phyloP scores from a whole-genome alignment of 1,140 invertebrate species.

The Drosophila sulfurigaster region DNA sequence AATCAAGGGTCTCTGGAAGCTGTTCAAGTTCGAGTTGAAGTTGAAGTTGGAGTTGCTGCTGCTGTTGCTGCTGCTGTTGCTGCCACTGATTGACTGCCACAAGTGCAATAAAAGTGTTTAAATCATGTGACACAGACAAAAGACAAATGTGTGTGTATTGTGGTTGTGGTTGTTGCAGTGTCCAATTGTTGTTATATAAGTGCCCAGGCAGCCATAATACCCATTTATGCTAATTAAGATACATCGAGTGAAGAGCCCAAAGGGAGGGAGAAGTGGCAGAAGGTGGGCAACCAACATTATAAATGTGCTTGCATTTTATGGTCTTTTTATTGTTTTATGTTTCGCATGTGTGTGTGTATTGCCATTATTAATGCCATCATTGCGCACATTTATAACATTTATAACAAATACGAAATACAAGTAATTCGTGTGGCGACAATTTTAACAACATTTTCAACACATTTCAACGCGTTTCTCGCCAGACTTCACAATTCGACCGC shows the following conservation, averaged over 20 bases:
- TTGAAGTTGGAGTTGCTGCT: not conserved
- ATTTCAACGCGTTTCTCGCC: slow-evolving; percentile 47
- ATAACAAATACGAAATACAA: slow-evolving; percentile 32
- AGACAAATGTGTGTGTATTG: slow-evolving; percentile 9
- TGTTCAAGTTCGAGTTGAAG: slow-evolving; percentile 9
- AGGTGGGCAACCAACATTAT: slow-evolving; percentile 44
- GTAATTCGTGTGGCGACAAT: slow-evolving; percentile 40
- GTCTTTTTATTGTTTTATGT: slow-evolving; percentile 62
- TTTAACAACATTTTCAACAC: slow-evolving; percentile 50
- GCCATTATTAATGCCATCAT: slow-evolving; percentile 71
- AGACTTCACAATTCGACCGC: not conserved
- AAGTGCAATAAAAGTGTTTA: slow-evolving; percentile 52
- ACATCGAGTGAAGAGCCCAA: slow-evolving; percentile 56
- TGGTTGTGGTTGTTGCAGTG: slow-evolving; percentile 21
- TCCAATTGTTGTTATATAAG: slow-evolving; percentile 40
- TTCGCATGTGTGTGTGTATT: slow-evolving; percentile 55
- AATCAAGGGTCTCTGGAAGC: slow-evolving; percentile 42
- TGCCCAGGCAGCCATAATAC: slow-evolving; percentile 46
- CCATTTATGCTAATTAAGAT: slow-evolving; percentile 82
- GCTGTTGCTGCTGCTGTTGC: not conserved
- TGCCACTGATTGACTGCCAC: slow-evolving; percentile 38
- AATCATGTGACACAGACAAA: slow-evolving; percentile 35
- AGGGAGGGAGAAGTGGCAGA: not conserved
- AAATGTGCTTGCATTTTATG: slow-evolving; percentile 74
- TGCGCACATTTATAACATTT: slow-evolving; percentile 62